Percentiles rank a stretch among this genome's conserved stretches.
Conservation (phyloP, 2,888 invertebrate genomes). For the Aphelenchoides bicaudatus region DNA sequence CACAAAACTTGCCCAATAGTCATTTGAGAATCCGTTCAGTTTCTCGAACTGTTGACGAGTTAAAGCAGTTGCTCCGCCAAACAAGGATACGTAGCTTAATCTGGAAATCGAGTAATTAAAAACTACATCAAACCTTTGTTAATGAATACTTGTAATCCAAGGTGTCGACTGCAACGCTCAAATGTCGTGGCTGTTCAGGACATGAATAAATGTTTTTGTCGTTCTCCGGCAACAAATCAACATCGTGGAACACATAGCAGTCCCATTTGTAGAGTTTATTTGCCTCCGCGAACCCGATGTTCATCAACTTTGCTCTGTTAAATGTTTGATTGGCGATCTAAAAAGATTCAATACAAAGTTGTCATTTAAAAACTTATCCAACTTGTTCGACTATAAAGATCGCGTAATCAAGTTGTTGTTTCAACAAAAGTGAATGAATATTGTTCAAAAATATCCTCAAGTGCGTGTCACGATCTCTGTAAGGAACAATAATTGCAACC, state of each 20-base stretch:
- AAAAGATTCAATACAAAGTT: neutral
- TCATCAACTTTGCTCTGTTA: conserved; percentile 92
- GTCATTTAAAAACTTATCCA: neutral
- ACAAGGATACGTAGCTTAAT: conserved; percentile 82
- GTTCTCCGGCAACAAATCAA: conserved; percentile 62
- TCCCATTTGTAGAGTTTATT: conserved; percentile 67
- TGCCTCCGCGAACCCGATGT: conserved; percentile 88
- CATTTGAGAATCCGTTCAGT: conserved; percentile 73
- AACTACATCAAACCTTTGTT: conserved; percentile 14
- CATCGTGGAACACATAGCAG: conserved; percentile 63
- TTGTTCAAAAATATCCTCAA: conserved; percentile 75
- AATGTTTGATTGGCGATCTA: conserved; percentile 65
- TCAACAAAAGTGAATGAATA: conserved; percentile 84
- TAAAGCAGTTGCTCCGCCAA: conserved; percentile 91
- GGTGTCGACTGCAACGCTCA: conserved; percentile 60
- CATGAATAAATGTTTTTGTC: conserved; percentile 61
- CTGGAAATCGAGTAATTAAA: too few species aligned
- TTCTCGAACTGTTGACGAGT: conserved; percentile 77
- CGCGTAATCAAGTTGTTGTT: conserved; percentile 87
- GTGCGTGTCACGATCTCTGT: conserved; percentile 51
- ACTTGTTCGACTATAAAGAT: conserved; percentile 85
- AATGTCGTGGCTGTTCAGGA: conserved; percentile 60
- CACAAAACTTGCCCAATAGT: conserved; percentile 69
- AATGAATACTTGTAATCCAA: conserved; percentile 54
- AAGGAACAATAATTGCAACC: conserved; percentile 43